Conservation (phyloP, 92 coral and sea anemone species). For the Parazoanthus darwini region DNA sequence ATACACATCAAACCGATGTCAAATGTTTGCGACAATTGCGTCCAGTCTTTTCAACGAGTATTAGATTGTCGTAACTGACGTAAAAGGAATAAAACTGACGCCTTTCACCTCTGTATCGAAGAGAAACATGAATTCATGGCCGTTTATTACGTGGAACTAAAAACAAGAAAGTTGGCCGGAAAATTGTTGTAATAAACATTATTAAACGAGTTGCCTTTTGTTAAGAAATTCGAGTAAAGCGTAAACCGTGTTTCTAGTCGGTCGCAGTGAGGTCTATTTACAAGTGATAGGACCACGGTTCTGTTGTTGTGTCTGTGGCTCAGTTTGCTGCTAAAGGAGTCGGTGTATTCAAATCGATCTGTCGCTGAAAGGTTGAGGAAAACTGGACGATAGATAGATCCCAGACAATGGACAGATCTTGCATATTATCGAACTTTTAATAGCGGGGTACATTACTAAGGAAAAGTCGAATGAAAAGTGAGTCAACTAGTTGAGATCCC, state of each 20-base stretch:
- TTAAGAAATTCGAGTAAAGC: neutral
- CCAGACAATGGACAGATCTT: neutral
- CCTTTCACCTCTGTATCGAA: neutral
- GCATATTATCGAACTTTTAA: neutral
- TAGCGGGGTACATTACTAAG: neutral
- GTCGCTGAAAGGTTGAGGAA: constrained; percentile 18
- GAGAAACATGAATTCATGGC: neutral
- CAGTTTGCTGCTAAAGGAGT: neutral
- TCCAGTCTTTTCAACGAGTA: constrained; percentile 1
- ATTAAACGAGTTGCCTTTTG: neutral
- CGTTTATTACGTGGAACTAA: neutral
- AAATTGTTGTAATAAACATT: no score
- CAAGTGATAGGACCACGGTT: neutral
- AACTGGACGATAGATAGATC: neutral
- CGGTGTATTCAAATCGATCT: neutral
- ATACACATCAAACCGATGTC: neutral
- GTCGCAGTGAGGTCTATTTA: neutral
- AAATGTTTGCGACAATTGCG: neutral
- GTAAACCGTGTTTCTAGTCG: neutral
- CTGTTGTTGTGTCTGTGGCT: neutral
- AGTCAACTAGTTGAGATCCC: neutral
- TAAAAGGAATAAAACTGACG: neutral
- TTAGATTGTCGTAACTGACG: neutral
- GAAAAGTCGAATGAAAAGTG: neutral
- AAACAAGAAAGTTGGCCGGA: neutral